Conservation (phyloP, 1,140 invertebrate genomes). For the Centruroides sculpturatus region DNA sequence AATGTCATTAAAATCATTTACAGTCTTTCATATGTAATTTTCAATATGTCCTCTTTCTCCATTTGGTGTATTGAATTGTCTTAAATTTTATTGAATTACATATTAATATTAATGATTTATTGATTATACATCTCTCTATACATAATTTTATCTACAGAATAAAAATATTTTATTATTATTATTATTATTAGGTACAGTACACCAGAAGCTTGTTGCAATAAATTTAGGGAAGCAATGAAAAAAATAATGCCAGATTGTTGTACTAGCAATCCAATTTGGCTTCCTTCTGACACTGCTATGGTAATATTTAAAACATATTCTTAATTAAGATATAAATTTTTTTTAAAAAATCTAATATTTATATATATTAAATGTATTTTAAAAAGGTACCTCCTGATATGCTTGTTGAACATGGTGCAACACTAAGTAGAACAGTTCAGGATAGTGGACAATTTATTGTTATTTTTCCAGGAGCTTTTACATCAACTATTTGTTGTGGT, state of each 20-base stretch:
- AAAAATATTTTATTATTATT: too few relatives aligned
- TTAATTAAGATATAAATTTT: constrained; percentile 1
- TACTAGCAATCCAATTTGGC: constrained; percentile 64
- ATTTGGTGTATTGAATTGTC: too few relatives aligned
- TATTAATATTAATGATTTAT: too few relatives aligned
- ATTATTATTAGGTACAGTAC: constrained; percentile 53
- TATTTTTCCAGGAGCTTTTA: constrained; percentile 79
- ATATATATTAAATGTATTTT: neutral
- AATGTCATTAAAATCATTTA: too few relatives aligned
- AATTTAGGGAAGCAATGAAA: constrained; percentile 55
- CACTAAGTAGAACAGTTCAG: constrained; percentile 63
- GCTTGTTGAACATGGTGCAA: constrained; percentile 57
- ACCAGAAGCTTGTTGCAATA: constrained; percentile 54
- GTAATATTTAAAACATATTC: constrained; percentile 25
- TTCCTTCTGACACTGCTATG: constrained; percentile 87
- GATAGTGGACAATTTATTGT: constrained; percentile 79
- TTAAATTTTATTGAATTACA: too few relatives aligned
- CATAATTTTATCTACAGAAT: too few relatives aligned
- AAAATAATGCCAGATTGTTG: constrained; percentile 65
- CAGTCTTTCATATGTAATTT: too few relatives aligned
- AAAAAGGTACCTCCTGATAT: constrained; percentile 58
- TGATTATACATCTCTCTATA: too few relatives aligned
- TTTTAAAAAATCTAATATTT: constrained; percentile 2
- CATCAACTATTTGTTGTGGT: constrained; percentile 74
- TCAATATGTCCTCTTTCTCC: too few relatives aligned